These are phyloP conservation scores for Aphidius ervi DNA, from an alignment of 1,140 invertebrate genomes.

Conservation along the genomic window DNA sequence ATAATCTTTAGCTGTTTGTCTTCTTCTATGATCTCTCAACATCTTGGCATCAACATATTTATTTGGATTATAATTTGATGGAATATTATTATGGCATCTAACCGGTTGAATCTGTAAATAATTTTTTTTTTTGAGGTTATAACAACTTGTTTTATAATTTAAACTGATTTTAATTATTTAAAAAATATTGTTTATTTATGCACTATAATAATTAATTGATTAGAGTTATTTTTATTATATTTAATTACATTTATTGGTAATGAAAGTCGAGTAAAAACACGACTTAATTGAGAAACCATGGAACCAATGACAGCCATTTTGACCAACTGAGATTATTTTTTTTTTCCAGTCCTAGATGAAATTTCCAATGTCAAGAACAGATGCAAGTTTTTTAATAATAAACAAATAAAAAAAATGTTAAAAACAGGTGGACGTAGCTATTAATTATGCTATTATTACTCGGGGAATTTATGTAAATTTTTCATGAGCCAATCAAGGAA, in stretches of 20 bases:
- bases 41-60: slow-evolving; percentile 62
- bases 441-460: too few species aligned
- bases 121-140: neutral
- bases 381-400: too few species aligned
- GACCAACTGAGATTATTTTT: neutral
- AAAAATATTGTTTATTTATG: neutral
- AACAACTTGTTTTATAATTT: neutral
- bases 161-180: neutral
- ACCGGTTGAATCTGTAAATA: slow-evolving; percentile 17
- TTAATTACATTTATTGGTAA: neutral
- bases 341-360: too few species aligned
- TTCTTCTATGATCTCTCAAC: slow-evolving; percentile 76
- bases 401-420: too few species aligned
- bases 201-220: too few species aligned
- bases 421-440: too few species aligned
- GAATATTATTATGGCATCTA: neutral
- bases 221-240: neutral
- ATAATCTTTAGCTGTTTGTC: slow-evolving; percentile 68
- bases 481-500: too few species aligned
- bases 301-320: neutral
- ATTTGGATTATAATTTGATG: neutral
- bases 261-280: neutral
- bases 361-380: too few species aligned
- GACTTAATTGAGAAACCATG: neutral
- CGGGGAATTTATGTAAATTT: too few species aligned